phyloP scores from a whole-genome alignment of 2,113 vertebrate species.

The Rhagologus leucostigma region DNA sequence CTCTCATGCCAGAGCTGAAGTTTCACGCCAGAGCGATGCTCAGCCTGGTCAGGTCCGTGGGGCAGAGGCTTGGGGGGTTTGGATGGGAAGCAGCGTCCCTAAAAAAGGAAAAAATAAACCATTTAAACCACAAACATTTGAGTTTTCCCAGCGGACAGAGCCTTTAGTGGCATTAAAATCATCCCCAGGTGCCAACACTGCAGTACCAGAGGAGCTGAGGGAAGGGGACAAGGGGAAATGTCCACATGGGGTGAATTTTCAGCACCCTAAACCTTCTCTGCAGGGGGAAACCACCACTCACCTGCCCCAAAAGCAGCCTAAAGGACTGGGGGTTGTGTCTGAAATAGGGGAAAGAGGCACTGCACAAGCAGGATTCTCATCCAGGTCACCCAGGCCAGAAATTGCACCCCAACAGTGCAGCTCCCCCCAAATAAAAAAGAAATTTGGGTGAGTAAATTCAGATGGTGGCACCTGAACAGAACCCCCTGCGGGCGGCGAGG shows the following conservation, averaged over 20 bases:
- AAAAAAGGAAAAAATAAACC: neutral
- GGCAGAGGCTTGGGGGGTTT: neutral
- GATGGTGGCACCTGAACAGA: too few relatives aligned
- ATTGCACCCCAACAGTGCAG: neutral
- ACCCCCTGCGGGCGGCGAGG: neutral
- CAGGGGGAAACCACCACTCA: neutral
- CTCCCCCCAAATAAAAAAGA: neutral
- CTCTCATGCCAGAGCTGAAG: neutral
- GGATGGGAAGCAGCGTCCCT: neutral
- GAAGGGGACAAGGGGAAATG: neutral
- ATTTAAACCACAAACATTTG: neutral
- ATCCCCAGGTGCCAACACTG: neutral
- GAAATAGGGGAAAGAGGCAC: neutral
- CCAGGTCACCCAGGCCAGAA: neutral
- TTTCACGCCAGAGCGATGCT: accelerated
- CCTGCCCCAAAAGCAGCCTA: neutral
- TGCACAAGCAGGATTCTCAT: neutral
- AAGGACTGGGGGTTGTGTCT: neutral
- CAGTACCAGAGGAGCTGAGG: neutral
- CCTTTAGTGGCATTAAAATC: neutral
- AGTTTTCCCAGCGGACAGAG: neutral
- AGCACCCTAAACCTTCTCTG: neutral
- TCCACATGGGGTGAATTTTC: neutral
- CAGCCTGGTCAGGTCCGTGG: neutral
- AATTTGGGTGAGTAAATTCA: neutral